These are phyloP conservation scores for Dendrolimus kikuchii DNA, from an alignment of 1,140 invertebrate genomes.

Conservation along the genomic window DNA sequence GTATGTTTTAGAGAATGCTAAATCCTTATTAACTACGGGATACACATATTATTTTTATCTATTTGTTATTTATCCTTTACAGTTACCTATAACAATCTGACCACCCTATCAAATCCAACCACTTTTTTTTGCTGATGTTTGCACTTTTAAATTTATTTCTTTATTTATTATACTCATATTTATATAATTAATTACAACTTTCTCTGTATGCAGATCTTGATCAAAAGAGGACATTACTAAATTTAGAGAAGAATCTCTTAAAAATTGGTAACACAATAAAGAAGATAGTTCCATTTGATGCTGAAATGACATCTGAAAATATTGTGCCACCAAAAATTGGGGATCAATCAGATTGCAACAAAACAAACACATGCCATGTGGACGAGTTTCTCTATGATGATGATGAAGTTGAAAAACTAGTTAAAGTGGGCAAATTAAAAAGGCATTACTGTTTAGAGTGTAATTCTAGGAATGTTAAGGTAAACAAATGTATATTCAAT, in stretches of 20 bases:
- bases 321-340: constrained; percentile 71
- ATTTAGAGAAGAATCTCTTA: constrained; percentile 49
- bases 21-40: too few species aligned
- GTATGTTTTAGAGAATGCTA: constrained; percentile 13
- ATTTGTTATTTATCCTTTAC: too few species aligned
- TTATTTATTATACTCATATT: neutral
- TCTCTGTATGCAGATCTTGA: constrained; percentile 50
- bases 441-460: constrained; percentile 78
- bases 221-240: constrained; percentile 33
- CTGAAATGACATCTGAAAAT: constrained; percentile 73
- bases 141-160: too few species aligned
- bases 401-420: constrained; percentile 75
- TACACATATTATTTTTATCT: too few species aligned
- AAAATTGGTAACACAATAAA: constrained; percentile 72
- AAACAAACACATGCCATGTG: constrained; percentile 75
- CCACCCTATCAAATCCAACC: too few species aligned
- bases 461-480: constrained; percentile 74
- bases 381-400: constrained; percentile 84
- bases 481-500: constrained; percentile 17
- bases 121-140: too few species aligned
- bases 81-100: too few species aligned
- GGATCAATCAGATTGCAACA: constrained; percentile 76
- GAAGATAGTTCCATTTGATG: constrained; percentile 72
- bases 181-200: constrained; percentile 1
- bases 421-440: constrained; percentile 74